phyloP scores from a whole-genome alignment of 1,140 invertebrate genomes.

The Brachionus angularis region DNA sequence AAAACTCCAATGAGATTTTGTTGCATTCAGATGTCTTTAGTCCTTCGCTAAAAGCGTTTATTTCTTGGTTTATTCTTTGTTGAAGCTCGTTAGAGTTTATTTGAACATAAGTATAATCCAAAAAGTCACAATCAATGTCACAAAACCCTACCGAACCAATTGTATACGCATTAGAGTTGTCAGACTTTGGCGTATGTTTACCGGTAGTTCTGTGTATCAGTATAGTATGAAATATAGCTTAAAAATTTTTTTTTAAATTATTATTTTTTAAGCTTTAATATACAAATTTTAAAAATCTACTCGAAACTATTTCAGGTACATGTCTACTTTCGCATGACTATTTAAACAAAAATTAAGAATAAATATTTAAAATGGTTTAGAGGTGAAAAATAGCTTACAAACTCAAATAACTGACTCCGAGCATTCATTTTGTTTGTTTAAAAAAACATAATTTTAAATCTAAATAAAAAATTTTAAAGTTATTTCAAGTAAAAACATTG shows the following conservation, averaged over 20 bases:
- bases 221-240: slow-evolving; percentile 82
- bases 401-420: slow-evolving; percentile 37
- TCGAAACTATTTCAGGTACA: slow-evolving; percentile 40
- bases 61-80: slow-evolving; percentile 71
- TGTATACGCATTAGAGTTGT: slow-evolving; percentile 74
- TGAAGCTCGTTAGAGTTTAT: slow-evolving; percentile 68
- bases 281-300: too few relatives aligned
- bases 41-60: slow-evolving; percentile 77
- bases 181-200: slow-evolving; percentile 81
- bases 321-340: slow-evolving; percentile 44
- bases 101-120: slow-evolving; percentile 83
- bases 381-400: slow-evolving; percentile 12
- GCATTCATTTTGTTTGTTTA: slow-evolving; percentile 34
- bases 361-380: not conserved
- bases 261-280: not conserved
- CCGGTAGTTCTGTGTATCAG: slow-evolving; percentile 87
- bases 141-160: slow-evolving; percentile 88
- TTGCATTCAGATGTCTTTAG: slow-evolving; percentile 65
- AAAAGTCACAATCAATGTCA: slow-evolving; percentile 92
- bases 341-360: not conserved
- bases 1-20: slow-evolving; percentile 90
- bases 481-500: too few relatives aligned
- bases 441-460: slow-evolving; percentile 16
- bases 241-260: slow-evolving; percentile 40
- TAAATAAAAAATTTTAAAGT: not conserved